These are phyloP conservation scores for Heliocidaris erythrogramma DNA, from an alignment of 35 echinoderm and acorn worm genomes.

Conservation along the genomic window DNA sequence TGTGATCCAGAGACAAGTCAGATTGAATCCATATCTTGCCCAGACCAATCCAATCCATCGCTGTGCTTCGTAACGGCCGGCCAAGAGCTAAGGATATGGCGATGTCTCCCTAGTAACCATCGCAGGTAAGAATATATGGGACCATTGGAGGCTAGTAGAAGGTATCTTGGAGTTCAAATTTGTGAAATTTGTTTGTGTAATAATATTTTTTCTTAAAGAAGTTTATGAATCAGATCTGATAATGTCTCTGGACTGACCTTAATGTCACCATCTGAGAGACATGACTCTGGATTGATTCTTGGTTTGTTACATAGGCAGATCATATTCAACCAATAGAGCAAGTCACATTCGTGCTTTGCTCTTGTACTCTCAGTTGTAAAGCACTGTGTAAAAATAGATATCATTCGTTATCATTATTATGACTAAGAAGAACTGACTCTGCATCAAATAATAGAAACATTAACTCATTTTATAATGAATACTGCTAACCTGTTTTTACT, in stretches of 20 bases:
- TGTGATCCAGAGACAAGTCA: slow-evolving; percentile 55
- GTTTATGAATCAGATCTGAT: neutral
- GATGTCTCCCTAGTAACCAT: slow-evolving; percentile 26
- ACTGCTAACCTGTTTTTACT: no score
- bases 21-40: slow-evolving; percentile 44
- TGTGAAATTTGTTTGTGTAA: neutral
- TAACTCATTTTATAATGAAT: no score
- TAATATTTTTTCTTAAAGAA: neutral
- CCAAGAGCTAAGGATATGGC: slow-evolving; percentile 66
- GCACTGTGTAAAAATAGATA: no score
- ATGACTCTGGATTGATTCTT: no score
- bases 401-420: no score
- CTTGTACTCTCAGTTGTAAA: no score
- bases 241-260: neutral
- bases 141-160: neutral
- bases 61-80: slow-evolving; percentile 54
- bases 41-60: slow-evolving; percentile 8
- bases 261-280: neutral
- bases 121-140: slow-evolving; percentile 46
- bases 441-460: no score
- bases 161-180: neutral
- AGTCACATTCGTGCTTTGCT: no score
- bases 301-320: no score
- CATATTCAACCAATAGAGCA: no score
- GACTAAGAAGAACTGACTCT: no score